Percentiles rank a stretch among this genome's conserved stretches.
These are phyloP conservation scores for Spialia ferax DNA, from an alignment of 2,888 invertebrate genomes.

Conservation along the genomic window DNA sequence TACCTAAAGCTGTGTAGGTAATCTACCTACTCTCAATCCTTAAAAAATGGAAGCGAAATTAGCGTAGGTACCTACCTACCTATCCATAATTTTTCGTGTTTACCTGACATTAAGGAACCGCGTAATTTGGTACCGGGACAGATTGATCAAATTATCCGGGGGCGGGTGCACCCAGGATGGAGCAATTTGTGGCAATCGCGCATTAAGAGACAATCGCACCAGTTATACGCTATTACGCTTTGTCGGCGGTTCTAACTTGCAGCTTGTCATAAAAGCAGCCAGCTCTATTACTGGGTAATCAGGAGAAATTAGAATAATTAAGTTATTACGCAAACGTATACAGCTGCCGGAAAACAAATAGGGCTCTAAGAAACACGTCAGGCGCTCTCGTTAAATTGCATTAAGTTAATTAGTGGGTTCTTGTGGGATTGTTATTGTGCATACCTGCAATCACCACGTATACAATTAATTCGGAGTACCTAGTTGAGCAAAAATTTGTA, in stretches of 20 bases:
- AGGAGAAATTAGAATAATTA: constrained; percentile 55
- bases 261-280: constrained; percentile 42
- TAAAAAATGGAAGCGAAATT: not conserved
- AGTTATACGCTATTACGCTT: constrained; percentile 59
- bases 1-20: not conserved
- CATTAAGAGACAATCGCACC: constrained; percentile 66
- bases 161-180: constrained; percentile 61
- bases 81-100: constrained; percentile 33
- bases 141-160: constrained; percentile 57
- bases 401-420: constrained; percentile 3
- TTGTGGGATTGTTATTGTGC: not conserved
- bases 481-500: no score
- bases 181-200: constrained; percentile 78
- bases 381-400: constrained; percentile 17
- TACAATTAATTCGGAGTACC: not conserved
- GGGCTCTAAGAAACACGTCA: constrained; percentile 36
- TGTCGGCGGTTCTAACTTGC: constrained; percentile 52
- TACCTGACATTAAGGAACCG: constrained; percentile 41
- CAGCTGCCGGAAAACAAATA: constrained; percentile 50
- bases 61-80: no score
- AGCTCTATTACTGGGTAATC: constrained; percentile 50
- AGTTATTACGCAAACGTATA: constrained; percentile 51
- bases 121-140: constrained; percentile 50
- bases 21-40: no score
- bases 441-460: not conserved